Base-by-base conservation (phyloP, 1,140 invertebrate species). In the Plutomurus gul region DNA sequence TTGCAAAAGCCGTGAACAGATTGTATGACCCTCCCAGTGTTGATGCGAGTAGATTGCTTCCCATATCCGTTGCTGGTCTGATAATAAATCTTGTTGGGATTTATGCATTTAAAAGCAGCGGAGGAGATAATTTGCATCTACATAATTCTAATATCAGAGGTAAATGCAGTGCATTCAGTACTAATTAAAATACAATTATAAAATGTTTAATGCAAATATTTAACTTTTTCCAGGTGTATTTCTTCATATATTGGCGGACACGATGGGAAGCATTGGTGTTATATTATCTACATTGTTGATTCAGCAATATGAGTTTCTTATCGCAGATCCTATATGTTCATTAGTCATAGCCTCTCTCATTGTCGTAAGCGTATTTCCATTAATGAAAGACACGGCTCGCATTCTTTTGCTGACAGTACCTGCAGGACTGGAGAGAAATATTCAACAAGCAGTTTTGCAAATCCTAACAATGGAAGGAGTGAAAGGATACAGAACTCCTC, bases 241-340 rank as follows among this genome's bases (percentile, higher is more conserved):
- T 85, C 86, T 91, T 1, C 90, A 91, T 83, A 88, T 91, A 43
- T 81, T 91, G 30, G 90, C 90, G 10, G 90, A 91, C 84, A 91
- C 91, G 3, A 84, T 91, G 51, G 90, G 90, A 22, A 90, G 89
- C 84, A 88, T 91, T 25, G 91, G 90, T 47, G 90, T 91, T 3
- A 91, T 91, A 72, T 86, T 91, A 16, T 90, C 89, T 16, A 89
- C 90, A 5, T 77, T 91, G n/a, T 84, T 91, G 4, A 90, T 91
- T 51, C 87, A 91, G 83, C 86, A 88, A 77, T 89, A 89, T 86
- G 90, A 89, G 6, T 90, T 88, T 88, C 87, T 88, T 70, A 88
- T 90, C 75, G 90, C 90, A 5, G 90, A 91, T 84, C 91, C 91
- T 3, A 85, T 92, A n/a, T 92, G 90, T 83, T 91, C 91, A 6